These are phyloP conservation scores for Diaprepes abbreviatus DNA, from an alignment of 2,888 invertebrate species.

Conservation along the genomic window DNA sequence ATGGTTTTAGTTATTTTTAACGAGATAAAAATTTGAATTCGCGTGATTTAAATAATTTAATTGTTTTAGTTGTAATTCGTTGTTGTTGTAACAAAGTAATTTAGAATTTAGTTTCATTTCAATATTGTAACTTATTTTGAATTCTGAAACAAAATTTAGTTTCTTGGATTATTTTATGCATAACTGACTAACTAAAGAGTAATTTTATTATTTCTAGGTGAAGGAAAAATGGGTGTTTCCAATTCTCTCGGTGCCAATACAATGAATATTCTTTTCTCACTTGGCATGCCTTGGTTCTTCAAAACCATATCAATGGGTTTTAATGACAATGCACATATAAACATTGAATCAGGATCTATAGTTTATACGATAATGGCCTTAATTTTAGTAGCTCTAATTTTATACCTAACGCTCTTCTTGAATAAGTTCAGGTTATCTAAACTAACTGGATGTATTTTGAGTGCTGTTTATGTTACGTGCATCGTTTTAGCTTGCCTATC, in stretches of 20 bases:
- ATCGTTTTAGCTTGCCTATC: slow-evolving; percentile 83
- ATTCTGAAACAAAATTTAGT: too few species aligned
- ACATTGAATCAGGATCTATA: slow-evolving; percentile 84
- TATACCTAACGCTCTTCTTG: slow-evolving; percentile 78
- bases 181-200: too few species aligned
- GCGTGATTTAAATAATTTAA: too few species aligned
- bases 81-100: too few species aligned
- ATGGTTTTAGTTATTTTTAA: too few species aligned
- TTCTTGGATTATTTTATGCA: too few species aligned
- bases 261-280: slow-evolving; percentile 84
- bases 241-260: slow-evolving; percentile 90
- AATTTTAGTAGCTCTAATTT: slow-evolving; percentile 78
- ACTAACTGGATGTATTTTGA: slow-evolving; percentile 76
- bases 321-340: slow-evolving; percentile 68
- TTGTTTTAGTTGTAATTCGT: too few species aligned
- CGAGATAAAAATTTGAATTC: too few species aligned
- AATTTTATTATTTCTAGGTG: slow-evolving; percentile 71
- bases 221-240: slow-evolving; percentile 89
- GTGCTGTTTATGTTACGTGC: slow-evolving; percentile 78
- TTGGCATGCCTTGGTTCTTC: slow-evolving; percentile 89
- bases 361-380: slow-evolving; percentile 86
- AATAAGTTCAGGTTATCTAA: slow-evolving; percentile 81
- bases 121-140: too few species aligned
- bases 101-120: too few species aligned
- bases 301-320: slow-evolving; percentile 74